Conservation (phyloP, 2,797 vertebrate genomes). For the Rhadinocentrus ornatus region DNA sequence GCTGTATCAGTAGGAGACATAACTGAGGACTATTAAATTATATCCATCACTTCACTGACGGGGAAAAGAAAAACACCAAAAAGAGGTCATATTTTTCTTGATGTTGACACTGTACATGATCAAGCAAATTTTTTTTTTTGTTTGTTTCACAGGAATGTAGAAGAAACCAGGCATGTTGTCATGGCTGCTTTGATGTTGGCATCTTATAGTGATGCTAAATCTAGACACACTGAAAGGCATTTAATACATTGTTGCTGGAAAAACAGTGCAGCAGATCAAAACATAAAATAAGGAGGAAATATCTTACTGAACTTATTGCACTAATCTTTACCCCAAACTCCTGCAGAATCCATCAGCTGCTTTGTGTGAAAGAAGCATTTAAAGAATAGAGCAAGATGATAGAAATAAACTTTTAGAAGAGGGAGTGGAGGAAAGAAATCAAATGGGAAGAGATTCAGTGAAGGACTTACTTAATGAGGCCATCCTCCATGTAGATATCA, state of each 20-base stretch:
- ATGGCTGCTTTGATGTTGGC: not conserved
- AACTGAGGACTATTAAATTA: not conserved
- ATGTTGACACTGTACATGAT: not conserved
- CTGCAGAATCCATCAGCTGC: no score
- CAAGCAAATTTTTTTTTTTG: slow-evolving; percentile 6
- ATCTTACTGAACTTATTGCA: not conserved
- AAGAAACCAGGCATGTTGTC: not conserved
- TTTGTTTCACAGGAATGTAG: not conserved
- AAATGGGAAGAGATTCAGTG: slow-evolving; percentile 7
- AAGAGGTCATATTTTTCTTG: slow-evolving; percentile 1
- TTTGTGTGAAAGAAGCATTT: not conserved
- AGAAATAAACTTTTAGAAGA: not conserved
- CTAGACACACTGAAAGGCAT: not conserved
- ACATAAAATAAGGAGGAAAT: not conserved
- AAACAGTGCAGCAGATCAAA: not conserved
- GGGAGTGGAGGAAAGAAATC: slow-evolving; percentile 9
- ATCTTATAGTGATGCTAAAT: not conserved
- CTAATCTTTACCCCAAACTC: no score
- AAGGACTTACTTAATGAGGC: slow-evolving; percentile 91
- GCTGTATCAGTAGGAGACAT: slow-evolving; percentile 10
- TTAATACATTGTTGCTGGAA: no score
- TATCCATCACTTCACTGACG: not conserved
- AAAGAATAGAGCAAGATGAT: not conserved
- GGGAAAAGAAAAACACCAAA: not conserved
- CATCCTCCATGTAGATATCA: slow-evolving; percentile 98